Percentiles rank a stretch among this genome's conserved stretches.
phyloP scores from a whole-genome alignment of 2,113 vertebrate genomes.

The Anarhynchus alexandrinus region DNA sequence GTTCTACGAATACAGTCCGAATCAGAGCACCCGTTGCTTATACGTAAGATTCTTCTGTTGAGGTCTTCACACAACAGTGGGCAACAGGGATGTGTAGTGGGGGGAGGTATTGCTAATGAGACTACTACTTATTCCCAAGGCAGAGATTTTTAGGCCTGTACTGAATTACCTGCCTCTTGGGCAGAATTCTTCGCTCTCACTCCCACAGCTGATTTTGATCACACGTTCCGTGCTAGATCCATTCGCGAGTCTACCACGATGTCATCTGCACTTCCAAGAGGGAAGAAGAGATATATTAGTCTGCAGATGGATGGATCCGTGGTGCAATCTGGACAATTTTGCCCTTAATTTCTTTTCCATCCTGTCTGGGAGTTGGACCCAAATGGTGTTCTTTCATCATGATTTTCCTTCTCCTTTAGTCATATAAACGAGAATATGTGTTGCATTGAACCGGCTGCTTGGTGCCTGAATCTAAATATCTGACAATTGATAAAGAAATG shows the following conservation, averaged over 20 bases:
- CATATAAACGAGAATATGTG: not conserved
- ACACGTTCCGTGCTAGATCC: not conserved
- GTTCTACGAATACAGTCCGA: not conserved
- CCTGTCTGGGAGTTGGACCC: not conserved
- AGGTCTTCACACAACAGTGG: not conserved
- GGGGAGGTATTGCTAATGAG: not conserved
- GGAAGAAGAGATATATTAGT: not conserved
- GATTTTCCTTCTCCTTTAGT: not conserved
- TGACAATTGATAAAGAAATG: not conserved
- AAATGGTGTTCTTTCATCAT: not conserved
- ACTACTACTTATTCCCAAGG: not conserved
- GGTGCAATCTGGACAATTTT: not conserved
- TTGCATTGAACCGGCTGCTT: not conserved
- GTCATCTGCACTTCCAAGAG: not conserved
- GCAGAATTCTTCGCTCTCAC: not conserved
- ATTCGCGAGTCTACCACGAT: not conserved
- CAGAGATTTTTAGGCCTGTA: not conserved
- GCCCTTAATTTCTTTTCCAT: not conserved
- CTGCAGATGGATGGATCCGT: not conserved
- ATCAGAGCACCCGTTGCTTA: not conserved
- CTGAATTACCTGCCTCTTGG: not conserved
- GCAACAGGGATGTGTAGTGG: not conserved
- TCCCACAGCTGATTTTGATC: not conserved
- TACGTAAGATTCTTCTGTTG: not conserved
- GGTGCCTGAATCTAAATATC: not conserved